Percentiles rank a stretch among this genome's conserved stretches.
Evolutionary conservation across 1,140 invertebrate genomes (phyloP).

Genomic region (Eufriesea mexicana): DNA sequence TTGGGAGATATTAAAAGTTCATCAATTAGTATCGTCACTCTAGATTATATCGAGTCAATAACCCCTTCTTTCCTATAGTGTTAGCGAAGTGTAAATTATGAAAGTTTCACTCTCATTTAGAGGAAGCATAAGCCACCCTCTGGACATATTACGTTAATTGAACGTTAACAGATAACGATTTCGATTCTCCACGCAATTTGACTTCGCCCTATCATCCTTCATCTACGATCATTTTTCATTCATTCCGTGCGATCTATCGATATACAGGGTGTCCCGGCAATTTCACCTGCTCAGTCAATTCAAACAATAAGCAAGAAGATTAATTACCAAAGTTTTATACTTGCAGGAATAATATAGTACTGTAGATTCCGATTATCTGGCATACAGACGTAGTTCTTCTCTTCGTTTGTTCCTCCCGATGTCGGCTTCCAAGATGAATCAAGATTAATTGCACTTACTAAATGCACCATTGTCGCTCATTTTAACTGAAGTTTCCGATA

Average conservation of each 20-base stretch:
- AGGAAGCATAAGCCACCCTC: neutral
- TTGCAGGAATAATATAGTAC: too few relatives aligned
- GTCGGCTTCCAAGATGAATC: too few relatives aligned
- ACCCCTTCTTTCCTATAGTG: neutral
- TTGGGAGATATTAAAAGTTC: constrained; percentile 1
- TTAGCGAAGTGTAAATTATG: constrained; percentile 8
- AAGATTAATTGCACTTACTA: too few relatives aligned
- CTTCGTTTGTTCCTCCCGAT: too few relatives aligned
- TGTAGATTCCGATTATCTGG: too few relatives aligned
- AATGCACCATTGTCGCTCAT: too few relatives aligned
- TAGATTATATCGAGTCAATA: neutral
- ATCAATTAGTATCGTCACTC: constrained; percentile 12
- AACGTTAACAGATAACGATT: neutral
- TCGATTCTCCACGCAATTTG: neutral
- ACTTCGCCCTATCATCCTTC: neutral
- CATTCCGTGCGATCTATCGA: neutral
- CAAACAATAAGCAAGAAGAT: too few relatives aligned
- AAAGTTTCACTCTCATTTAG: constrained; percentile 12
- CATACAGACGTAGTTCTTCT: too few relatives aligned
- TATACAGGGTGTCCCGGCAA: neutral
- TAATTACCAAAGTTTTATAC: too few relatives aligned
- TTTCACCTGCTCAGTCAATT: too few relatives aligned
- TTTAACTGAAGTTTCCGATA: too few relatives aligned
- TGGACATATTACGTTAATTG: neutral
- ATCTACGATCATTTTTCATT: neutral